These are phyloP conservation scores for Coboldia fuscipes DNA, from an alignment of 1,140 invertebrate species.

Conservation along the genomic window DNA sequence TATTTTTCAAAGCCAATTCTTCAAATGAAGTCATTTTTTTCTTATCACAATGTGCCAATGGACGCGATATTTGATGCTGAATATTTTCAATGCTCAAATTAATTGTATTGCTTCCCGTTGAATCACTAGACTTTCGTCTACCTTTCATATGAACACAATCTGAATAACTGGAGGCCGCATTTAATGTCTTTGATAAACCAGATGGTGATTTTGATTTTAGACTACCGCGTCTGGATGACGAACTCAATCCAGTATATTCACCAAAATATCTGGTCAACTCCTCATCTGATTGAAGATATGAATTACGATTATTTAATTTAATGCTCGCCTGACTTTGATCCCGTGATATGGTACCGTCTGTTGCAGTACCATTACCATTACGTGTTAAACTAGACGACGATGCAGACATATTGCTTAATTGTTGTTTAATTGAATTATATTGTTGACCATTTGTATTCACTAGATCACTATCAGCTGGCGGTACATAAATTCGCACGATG, in stretches of 20 bases:
- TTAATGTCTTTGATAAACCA: too few species aligned
- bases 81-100: not conserved
- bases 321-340: not conserved
- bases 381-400: not conserved
- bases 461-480: conserved; percentile 1
- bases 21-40: conserved; percentile 5
- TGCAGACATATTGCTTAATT: not conserved
- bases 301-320: conserved; percentile 3
- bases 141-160: conserved; percentile 4
- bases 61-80: not conserved
- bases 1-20: conserved; percentile 3
- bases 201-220: conserved; percentile 4
- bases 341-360: not conserved
- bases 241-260: not conserved
- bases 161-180: too few species aligned
- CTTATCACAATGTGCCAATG: too few species aligned
- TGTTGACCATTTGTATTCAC: not conserved
- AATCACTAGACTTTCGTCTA: not conserved
- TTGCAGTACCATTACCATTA: not conserved
- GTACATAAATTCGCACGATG: conserved; percentile 5
- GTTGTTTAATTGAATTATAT: not conserved
- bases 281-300: conserved; percentile 1
- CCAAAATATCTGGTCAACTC: conserved; percentile 1
- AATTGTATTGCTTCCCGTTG: not conserved
- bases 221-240: conserved; percentile 4